phyloP scores from a whole-genome alignment of 2,888 invertebrate species.

The Drosophila meridiana region DNA sequence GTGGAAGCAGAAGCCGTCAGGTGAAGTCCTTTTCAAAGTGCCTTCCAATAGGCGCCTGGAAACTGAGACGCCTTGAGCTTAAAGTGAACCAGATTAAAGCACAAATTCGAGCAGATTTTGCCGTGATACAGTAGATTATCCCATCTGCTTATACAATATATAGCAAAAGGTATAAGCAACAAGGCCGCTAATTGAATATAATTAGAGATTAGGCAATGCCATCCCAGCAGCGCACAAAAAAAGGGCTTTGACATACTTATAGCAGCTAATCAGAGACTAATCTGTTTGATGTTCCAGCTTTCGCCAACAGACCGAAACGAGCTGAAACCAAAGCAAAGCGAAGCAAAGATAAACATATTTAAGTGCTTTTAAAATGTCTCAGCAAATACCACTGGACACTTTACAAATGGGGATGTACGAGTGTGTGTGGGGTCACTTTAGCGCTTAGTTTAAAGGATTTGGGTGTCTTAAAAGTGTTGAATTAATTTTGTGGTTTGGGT shows the following conservation, averaged over 20 bases:
- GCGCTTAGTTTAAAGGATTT: slow-evolving; percentile 8
- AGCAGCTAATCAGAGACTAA: slow-evolving; percentile 22
- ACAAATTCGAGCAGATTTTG: background rate
- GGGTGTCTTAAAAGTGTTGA: slow-evolving; percentile 14
- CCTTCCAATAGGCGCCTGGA: slow-evolving; percentile 10
- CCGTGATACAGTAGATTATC: background rate
- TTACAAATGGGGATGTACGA: slow-evolving; percentile 6
- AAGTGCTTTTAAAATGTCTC: slow-evolving; percentile 12
- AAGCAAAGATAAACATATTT: slow-evolving; percentile 3
- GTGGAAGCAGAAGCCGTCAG: background rate
- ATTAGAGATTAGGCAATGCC: slow-evolving; percentile 6
- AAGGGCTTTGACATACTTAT: background rate
- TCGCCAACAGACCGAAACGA: slow-evolving; percentile 6
- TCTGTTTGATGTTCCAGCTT: slow-evolving; percentile 18
- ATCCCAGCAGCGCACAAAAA: background rate
- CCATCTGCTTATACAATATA: background rate
- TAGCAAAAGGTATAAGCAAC: background rate
- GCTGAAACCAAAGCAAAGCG: slow-evolving; percentile 4
- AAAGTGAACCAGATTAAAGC: slow-evolving; percentile 2
- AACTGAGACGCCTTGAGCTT: slow-evolving; percentile 9
- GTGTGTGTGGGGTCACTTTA: slow-evolving; percentile 1
- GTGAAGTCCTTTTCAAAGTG: slow-evolving; percentile 25
- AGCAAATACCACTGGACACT: slow-evolving; percentile 30
- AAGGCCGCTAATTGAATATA: background rate
- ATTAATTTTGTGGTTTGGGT: slow-evolving; percentile 35